Base-by-base conservation (phyloP, 2,113 vertebrate species). In the Piprites chloris region DNA sequence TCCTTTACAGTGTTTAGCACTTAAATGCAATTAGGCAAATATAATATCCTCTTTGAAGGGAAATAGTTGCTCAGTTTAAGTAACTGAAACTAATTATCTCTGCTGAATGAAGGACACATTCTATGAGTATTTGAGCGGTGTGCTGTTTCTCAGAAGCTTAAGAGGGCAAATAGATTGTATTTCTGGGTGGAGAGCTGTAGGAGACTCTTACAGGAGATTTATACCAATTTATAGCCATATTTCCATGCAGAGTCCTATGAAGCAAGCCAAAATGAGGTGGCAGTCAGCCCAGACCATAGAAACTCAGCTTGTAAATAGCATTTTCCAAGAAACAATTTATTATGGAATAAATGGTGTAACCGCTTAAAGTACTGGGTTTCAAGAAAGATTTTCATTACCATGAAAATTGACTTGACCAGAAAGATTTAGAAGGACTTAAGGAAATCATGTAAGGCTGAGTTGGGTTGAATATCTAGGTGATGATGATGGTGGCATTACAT, bases 21-120 rank as follows among this genome's bases (percentile, higher is more conserved):
- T 97, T 95, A 97, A 93, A 96, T 86, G 84, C 85, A 98, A 96
- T 98, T 97, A 98, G 88, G 65, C 83, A 96, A 96, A 97, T 97
- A 96, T 87, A 97, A 95, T 97, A 93, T 92, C 93, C 94, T 96
- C 90, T 97, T 97, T 95, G 94, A 96, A 97, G 85, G 62, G 95
- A 97, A 97, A 92, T 81, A 96, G 77, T 97, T 96, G 69, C 69
- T 97, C 69, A 82, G 67, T 90, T 96, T 96, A 97, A 96, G 87
- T 95, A 97, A 97, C 74, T 91, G 92, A 97, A 97, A 94, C 92
- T 96, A 97, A 97, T 95, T 95, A 96, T 93, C 61, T 87, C 50
- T 94, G 55, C 47, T 97, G 94, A 98, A 95, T 95, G 85, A 94
- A 96, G 91, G 93, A 92, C 44, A 84, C 85, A 96, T 75, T 96